These are phyloP conservation scores for Drosophila quinaria DNA, from an alignment of 2,888 invertebrate species.

Conservation along the genomic window DNA sequence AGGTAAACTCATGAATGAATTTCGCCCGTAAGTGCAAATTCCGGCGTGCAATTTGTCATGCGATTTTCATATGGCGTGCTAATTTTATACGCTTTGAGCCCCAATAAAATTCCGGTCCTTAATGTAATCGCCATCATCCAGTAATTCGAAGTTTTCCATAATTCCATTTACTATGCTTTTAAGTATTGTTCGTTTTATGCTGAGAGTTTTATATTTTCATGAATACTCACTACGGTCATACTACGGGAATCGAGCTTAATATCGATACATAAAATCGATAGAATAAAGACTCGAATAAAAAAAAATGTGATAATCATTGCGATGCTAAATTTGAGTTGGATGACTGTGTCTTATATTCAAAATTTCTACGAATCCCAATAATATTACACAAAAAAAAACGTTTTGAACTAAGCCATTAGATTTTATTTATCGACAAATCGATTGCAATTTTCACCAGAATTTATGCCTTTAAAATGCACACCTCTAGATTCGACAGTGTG, in stretches of 20 bases:
- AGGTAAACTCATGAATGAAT: slow-evolving; percentile 57
- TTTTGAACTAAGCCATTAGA: too few relatives aligned
- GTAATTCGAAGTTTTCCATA: background rate
- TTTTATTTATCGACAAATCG: background rate
- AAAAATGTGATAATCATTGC: too few relatives aligned
- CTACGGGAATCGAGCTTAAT: background rate
- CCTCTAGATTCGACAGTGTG: background rate
- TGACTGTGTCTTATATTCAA: too few relatives aligned
- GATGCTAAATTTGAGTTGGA: too few relatives aligned
- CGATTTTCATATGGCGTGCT: slow-evolving; percentile 50
- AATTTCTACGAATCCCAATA: too few relatives aligned
- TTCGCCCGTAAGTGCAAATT: slow-evolving; percentile 72
- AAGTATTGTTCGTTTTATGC: background rate
- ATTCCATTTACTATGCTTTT: background rate
- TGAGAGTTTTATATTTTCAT: too few relatives aligned
- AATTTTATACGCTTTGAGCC: slow-evolving; percentile 7
- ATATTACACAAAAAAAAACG: too few relatives aligned
- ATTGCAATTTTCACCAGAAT: background rate
- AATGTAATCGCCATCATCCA: slow-evolving; percentile 2
- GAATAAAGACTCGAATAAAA: too few relatives aligned
- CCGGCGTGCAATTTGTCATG: slow-evolving; percentile 57
- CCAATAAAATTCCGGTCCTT: slow-evolving; percentile 19
- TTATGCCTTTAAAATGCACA: background rate
- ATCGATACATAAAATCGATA: background rate
- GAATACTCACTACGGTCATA: background rate